Conservation (phyloP, 2,797 vertebrate species). For the Tympanoctomys barrerae region DNA sequence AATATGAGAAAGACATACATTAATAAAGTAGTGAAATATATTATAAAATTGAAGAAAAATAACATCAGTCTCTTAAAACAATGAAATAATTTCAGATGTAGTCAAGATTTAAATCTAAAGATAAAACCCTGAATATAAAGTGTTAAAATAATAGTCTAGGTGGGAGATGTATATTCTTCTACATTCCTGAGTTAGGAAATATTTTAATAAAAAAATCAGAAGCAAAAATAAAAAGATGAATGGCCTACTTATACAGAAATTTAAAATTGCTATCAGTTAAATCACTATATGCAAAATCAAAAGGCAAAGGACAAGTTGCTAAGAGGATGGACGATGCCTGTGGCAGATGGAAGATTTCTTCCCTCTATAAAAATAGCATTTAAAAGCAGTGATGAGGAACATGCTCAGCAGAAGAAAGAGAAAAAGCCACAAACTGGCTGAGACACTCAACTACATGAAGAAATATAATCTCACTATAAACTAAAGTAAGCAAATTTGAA, state of each 20-base stretch:
- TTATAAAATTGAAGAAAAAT: neutral
- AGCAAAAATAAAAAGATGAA: neutral
- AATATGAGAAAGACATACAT: neutral
- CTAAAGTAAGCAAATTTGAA: neutral
- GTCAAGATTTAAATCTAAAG: constrained; percentile 1
- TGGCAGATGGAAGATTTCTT: neutral
- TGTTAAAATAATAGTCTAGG: neutral
- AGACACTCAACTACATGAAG: neutral
- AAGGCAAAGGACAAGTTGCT: neutral
- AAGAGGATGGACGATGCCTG: neutral
- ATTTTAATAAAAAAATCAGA: constrained; percentile 10
- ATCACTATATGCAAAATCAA: neutral
- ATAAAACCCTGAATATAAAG: neutral
- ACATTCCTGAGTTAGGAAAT: constrained; percentile 15
- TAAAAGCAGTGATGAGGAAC: neutral
- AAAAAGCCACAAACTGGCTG: neutral
- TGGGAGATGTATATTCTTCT: neutral
- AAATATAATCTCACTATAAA: neutral
- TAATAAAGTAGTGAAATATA: neutral
- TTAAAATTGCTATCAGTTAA: neutral
- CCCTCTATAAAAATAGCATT: neutral
- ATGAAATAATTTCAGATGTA: neutral
- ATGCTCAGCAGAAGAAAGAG: neutral
- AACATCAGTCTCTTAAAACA: neutral
- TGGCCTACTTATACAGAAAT: neutral